Percentiles rank a stretch among this genome's conserved stretches.
These are phyloP conservation scores for Sorex araneus DNA, from an alignment of 2,113 vertebrate genomes.

Conservation along the genomic window DNA sequence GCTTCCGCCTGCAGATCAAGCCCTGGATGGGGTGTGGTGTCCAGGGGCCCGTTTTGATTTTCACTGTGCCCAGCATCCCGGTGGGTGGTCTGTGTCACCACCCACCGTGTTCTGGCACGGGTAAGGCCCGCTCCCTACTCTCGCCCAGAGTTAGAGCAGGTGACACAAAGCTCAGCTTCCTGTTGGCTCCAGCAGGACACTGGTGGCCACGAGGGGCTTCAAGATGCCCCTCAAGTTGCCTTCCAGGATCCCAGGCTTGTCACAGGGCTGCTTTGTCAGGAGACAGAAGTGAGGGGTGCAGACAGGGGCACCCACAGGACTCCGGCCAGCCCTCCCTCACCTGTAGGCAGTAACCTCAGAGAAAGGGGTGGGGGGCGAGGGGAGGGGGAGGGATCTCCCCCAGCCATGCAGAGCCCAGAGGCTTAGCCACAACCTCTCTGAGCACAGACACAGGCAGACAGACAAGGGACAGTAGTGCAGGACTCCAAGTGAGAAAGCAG, in stretches of 20 bases:
- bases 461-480: not conserved
- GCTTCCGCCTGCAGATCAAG: too few species aligned
- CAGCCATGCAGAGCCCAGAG: not conserved
- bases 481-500: not conserved
- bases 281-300: fast-evolving
- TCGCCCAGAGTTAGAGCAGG: not conserved
- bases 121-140: not conserved
- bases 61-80: not conserved
- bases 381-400: not conserved
- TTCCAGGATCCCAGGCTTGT: not conserved
- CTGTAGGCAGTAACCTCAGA: not conserved
- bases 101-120: not conserved
- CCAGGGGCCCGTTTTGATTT: not conserved
- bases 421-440: not conserved
- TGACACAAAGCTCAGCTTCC: not conserved
- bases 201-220: not conserved
- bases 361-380: too few species aligned
- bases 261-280: not conserved
- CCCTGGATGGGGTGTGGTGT: too few species aligned
- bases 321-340: not conserved
- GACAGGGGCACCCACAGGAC: not conserved
- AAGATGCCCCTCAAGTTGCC: not conserved
- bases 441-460: not conserved
- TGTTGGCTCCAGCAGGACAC: not conserved
- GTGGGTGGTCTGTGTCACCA: not conserved